phyloP scores from a whole-genome alignment of 2,797 vertebrate genomes.

The Gobio occitaniae region DNA sequence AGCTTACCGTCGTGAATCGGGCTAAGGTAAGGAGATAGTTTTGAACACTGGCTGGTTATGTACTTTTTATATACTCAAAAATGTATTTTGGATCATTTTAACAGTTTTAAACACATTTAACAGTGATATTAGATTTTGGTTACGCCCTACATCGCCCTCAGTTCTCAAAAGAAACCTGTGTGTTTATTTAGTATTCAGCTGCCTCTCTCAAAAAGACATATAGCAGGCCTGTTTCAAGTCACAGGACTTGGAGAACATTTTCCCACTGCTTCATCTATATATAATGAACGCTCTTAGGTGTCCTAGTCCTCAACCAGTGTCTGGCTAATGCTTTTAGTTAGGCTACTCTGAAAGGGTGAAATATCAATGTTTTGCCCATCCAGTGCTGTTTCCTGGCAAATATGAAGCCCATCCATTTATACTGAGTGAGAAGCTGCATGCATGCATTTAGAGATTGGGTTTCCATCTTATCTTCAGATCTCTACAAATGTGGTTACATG shows the following conservation, averaged over 20 bases:
- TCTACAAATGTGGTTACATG: conserved; percentile 63
- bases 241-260: conserved; percentile 32
- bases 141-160: background rate
- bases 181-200: conserved; percentile 15
- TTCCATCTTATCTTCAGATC: conserved; percentile 58
- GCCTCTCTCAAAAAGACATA: conserved; percentile 4
- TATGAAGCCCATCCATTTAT: conserved; percentile 37
- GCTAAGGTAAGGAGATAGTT: no score
- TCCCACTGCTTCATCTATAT: conserved; percentile 42
- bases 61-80: no score
- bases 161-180: conserved; percentile 13
- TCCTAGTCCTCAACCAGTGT: conserved; percentile 16
- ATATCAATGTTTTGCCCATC: conserved; percentile 26
- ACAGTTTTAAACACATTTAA: no score
- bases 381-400: conserved; percentile 43
- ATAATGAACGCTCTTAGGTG: conserved; percentile 43
- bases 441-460: conserved; percentile 60
- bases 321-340: conserved; percentile 40
- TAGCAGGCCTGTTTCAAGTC: conserved; percentile 31
- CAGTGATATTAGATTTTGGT: background rate
- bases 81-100: no score
- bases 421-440: conserved; percentile 45
- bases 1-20: no score
- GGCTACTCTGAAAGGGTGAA: conserved; percentile 26
- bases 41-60: no score